phyloP scores from a whole-genome alignment of 23 tunicate genomes.

The Diplosoma virens region DNA sequence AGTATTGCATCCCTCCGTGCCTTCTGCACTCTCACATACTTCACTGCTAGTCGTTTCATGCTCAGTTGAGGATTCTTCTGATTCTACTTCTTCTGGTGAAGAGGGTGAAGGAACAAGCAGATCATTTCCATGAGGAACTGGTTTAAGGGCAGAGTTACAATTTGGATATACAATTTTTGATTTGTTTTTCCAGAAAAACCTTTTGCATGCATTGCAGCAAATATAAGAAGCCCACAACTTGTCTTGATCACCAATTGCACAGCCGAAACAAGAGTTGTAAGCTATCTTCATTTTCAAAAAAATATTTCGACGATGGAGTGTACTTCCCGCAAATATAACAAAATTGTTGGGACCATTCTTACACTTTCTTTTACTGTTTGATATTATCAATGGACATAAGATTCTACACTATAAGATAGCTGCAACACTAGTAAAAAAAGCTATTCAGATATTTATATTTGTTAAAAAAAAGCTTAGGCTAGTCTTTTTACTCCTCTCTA shows the following conservation, averaged over 20 bases:
- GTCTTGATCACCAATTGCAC: neutral
- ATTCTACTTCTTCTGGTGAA: constrained; percentile 9
- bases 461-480: neutral
- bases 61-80: constrained; percentile 10
- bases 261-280: neutral
- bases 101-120: constrained; percentile 12
- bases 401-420: neutral
- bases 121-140: constrained; percentile 11
- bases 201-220: neutral
- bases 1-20: neutral
- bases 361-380: neutral
- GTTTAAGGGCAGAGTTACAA: neutral
- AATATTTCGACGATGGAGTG: neutral
- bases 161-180: neutral
- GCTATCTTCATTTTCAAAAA: neutral
- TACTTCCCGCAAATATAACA: neutral
- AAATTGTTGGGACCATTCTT: too few species aligned
- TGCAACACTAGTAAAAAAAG: neutral
- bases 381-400: neutral
- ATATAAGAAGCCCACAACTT: neutral
- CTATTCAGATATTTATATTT: neutral
- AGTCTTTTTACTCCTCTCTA: constrained; percentile 8
- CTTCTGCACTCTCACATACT: neutral
- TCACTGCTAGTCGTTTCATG: constrained; percentile 1
- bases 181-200: neutral